Evolutionary conservation across 1,140 invertebrate genomes (phyloP), one percentile per base, ranked within the genome.

Genomic region (Calliphora vicina): DNA sequence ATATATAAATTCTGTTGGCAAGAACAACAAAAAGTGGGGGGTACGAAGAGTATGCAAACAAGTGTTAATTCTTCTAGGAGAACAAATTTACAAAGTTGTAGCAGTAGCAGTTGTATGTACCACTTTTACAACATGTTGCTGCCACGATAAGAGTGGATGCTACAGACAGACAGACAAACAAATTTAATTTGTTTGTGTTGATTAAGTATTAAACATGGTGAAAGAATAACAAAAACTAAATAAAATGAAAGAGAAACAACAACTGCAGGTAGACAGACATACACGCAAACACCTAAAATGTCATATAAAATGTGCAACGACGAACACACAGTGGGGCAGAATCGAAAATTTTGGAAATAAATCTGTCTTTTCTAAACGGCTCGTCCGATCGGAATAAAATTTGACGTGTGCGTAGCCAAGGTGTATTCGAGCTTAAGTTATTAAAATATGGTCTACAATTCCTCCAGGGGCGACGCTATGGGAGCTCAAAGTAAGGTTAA

Each of bases 181-280:
- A 67, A 67, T 67, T 67, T 67, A 67, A 67, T 67, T 67, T 67
- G 61, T 67, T 67, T 67, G 61, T 67, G 61, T 67, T 67, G 61
- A 67, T 67, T 67, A 67, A 67, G 61, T 67, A 67, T 67, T 67
- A 20, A 67, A 67, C 61, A 67, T 67, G n/a, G n/a, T 67, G 5
- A 23, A 57, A 57, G 15, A 57, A 17, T n/a, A 57, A 57, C 15
- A 15, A 57, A 5, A 35, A 35, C 35, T 35, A 50, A 50, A 50
- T 2, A 50, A 13, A 50, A 35, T 35, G 1, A 50, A 50, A 50
- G 1, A 17, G 15, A n/a, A 50, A 50, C 45, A 50, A 13, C 12
- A 50, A 13, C 0, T 1, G 45, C 45, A 50, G 45, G 17, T 17
- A 13, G 45, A 0, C 4, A 50, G 8, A 50, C 45, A 50, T 3